phyloP scores from a whole-genome alignment of 2,797 vertebrate species.

The Knipowitschia caucasica region DNA sequence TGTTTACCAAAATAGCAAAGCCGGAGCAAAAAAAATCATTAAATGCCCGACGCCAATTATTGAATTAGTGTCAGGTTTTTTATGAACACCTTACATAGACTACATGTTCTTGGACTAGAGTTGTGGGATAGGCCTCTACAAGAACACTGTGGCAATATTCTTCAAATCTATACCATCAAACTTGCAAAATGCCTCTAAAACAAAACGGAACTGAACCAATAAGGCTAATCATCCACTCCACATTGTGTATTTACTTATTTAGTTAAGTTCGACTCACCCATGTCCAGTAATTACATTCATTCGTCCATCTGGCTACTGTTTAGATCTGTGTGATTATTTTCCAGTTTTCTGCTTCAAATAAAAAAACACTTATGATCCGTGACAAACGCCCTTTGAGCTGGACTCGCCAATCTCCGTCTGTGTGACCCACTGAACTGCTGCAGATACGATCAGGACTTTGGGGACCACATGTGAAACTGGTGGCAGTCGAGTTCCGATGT shows the following conservation, averaged over 20 bases:
- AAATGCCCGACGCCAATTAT: too few species aligned
- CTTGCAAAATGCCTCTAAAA: too few species aligned
- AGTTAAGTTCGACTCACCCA: background rate
- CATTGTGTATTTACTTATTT: conserved; percentile 5
- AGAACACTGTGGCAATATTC: too few species aligned
- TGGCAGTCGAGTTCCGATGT: conserved; percentile 67
- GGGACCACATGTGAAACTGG: conserved; percentile 60
- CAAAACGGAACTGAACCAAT: background rate
- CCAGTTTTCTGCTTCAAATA: conserved; percentile 27
- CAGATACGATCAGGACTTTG: conserved; percentile 63
- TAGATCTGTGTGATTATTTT: conserved; percentile 35
- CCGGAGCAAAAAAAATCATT: too few species aligned
- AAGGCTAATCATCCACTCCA: background rate
- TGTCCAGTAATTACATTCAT: conserved; percentile 11
- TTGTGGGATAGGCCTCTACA: too few species aligned
- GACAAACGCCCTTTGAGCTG: conserved; percentile 48
- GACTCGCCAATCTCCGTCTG: conserved; percentile 62
- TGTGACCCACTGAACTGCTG: conserved; percentile 58
- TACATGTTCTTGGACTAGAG: too few species aligned
- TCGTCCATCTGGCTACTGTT: conserved; percentile 20
- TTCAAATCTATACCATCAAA: too few species aligned
- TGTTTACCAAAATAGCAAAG: conserved; percentile 8
- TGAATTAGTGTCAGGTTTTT: too few species aligned
- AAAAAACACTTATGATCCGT: conserved; percentile 51
- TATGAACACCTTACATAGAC: too few species aligned